Base-by-base conservation (phyloP, 1,140 invertebrate species). In the Acromyrmex charruanus region DNA sequence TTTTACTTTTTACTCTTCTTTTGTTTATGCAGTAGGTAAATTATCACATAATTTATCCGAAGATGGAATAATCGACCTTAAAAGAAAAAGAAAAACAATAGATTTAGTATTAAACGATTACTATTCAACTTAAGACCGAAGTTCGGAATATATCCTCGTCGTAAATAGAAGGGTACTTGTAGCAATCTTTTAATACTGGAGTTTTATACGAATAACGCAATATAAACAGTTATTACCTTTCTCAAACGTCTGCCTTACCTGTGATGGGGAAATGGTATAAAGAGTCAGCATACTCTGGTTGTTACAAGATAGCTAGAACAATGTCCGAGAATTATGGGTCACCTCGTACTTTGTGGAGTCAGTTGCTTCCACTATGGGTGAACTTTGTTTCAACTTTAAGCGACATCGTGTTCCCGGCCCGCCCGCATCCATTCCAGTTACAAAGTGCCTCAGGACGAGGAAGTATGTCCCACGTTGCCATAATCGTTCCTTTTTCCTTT, bases 381-480 rank as follows among this genome's bases (percentile, higher is more conserved):
- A 91, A 91, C 86, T 91, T 91, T 91, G 86, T 90, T 91, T 90
- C 89, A 91, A 91, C 88, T 90, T 90, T 86, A 90, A 90, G 87
- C 89, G 87, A 89, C 79, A 86, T 88, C 82, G 89, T 81, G 86
- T 90, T 90, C 88, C 74, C 88, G 89, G 49, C 72, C 66, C 59
- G 65, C 86, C 77, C 89, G 88, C 89, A 91, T 91, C 89, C 89
- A 91, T 91, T 85, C 89, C 82, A 80, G 89, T 91, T 91, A 90
- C 89, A 91, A 90, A 90, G 89, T 91, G 87, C 75, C 87, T 25
- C 59, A 31, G 59, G 66, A 87, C 88, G 77, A 85, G 86, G 75
- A 88, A 90, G 77, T 81, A 90, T 65, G 86, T 89, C 39, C 53
- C 81, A 55, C 39, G 58, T 55, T 77, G 89, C 77, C 85, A 81